Evolutionary conservation across 1,140 invertebrate species (phyloP), one percentile per base, ranked within the genome.

Genomic region (Thaumatotibia leucotreta): DNA sequence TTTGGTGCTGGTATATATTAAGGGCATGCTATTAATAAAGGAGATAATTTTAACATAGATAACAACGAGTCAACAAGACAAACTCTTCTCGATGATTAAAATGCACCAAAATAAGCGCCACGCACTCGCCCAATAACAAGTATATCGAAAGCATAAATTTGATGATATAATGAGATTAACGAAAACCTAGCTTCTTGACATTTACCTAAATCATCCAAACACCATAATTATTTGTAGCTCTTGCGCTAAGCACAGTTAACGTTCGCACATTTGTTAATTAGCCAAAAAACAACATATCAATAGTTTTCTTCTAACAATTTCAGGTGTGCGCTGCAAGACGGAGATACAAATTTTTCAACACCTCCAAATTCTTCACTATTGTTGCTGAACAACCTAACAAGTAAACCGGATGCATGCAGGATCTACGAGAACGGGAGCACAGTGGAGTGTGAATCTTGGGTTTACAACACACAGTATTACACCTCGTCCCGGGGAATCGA

Each of bases 391-490:
- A 78, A 80, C 5, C 81, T 89, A 50, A 91, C 39, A 6, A 45
- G 93, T 20, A 91, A 89, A 50, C 79, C 93, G 17, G 93, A 95
- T 39, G 91, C 88, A 0, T 96, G 95, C 69, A 75, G 77, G 14
- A 89, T 93, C 67, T 91, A 92, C 23, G 92, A 49, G 2, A 83
- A 92, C 9, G 93, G 93, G 63, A 75, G 79, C 0, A 89, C 91
- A 0, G 78, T 88, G 27, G 67, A 82, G 0, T 96, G 95, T 74
- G 76, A 86, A 0, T 82, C 88, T 0, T 96, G 95, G 93, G 92
- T 94, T 0, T 96, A 95, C 71, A 94, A 96, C 75, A 93, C 85
- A 0, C 94, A 93, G 1, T 95, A 95, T 76, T 95, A 94, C 70
- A 84, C 94, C 52, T 93, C 93, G 0, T 95, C 95, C 0, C 92